Evolutionary conservation across 1,140 invertebrate species (phyloP).

Genomic region (Aphelinus certus): DNA sequence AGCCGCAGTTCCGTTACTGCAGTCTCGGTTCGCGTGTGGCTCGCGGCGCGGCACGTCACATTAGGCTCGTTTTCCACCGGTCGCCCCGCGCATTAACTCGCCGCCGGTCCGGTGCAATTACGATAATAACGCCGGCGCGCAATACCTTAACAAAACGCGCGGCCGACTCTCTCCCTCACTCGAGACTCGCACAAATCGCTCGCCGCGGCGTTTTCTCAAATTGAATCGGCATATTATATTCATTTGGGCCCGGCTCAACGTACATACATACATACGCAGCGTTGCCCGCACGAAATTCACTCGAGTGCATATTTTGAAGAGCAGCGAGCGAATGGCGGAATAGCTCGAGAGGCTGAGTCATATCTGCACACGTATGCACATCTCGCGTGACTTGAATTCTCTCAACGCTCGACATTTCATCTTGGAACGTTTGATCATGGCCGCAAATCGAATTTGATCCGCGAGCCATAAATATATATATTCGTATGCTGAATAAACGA

Average conservation of each 20-base stretch:
- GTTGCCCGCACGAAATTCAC: not conserved
- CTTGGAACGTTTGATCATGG: too few relatives aligned
- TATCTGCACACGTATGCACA: not conserved
- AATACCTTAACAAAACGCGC: slow-evolving; percentile 31
- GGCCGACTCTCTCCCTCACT: slow-evolving; percentile 39
- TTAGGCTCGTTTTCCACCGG: slow-evolving; percentile 65
- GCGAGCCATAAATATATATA: too few relatives aligned
- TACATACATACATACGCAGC: too few relatives aligned
- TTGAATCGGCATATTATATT: slow-evolving; percentile 63
- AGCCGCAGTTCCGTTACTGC: too few relatives aligned
- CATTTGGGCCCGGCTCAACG: slow-evolving; percentile 63
- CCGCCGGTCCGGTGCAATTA: slow-evolving; percentile 53
- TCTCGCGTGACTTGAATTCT: too few relatives aligned
- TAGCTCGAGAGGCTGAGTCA: not conserved
- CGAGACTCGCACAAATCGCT: not conserved
- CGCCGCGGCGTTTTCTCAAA: slow-evolving; percentile 56
- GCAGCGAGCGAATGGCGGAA: too few relatives aligned
- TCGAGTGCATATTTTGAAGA: not conserved
- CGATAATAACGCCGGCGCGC: slow-evolving; percentile 62
- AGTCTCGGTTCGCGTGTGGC: slow-evolving; percentile 23
- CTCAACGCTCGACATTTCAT: too few relatives aligned
- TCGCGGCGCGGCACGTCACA: slow-evolving; percentile 58
- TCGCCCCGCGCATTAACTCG: slow-evolving; percentile 50
- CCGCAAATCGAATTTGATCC: too few relatives aligned
- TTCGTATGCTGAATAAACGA: too few relatives aligned